Conservation (phyloP, 2,797 vertebrate species). For the Podargus strigoides region DNA sequence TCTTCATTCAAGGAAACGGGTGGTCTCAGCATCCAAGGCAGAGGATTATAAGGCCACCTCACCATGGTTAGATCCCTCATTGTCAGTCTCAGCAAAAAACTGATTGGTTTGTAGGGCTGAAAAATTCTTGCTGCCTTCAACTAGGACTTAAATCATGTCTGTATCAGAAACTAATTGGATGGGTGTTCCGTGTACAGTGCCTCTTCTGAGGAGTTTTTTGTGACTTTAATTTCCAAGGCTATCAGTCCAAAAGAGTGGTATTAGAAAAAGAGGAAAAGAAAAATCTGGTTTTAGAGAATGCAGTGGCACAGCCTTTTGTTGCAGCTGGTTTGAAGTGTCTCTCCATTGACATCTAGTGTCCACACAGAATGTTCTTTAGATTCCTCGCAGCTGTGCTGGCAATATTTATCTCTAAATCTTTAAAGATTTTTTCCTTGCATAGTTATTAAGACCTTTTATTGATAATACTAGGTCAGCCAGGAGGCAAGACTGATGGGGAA, state of each 20-base stretch:
- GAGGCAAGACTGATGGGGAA: neutral
- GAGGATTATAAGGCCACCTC: neutral
- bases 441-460: neutral
- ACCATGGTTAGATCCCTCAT: neutral
- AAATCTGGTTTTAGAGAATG: neutral
- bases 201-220: neutral
- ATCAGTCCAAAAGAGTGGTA: neutral
- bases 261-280: neutral
- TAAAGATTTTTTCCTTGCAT: neutral
- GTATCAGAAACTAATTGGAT: neutral
- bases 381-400: neutral
- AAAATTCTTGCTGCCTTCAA: neutral
- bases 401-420: neutral
- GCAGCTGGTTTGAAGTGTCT: slow-evolving; percentile 22
- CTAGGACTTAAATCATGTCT: neutral
- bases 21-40: neutral
- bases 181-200: neutral
- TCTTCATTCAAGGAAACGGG: neutral
- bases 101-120: neutral
- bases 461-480: neutral
- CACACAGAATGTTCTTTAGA: neutral
- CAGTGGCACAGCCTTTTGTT: neutral
- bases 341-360: slow-evolving; percentile 66
- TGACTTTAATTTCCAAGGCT: neutral
- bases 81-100: neutral